Evolutionary conservation across 1,140 invertebrate genomes (phyloP).

Genomic region (Linepithema humile): DNA sequence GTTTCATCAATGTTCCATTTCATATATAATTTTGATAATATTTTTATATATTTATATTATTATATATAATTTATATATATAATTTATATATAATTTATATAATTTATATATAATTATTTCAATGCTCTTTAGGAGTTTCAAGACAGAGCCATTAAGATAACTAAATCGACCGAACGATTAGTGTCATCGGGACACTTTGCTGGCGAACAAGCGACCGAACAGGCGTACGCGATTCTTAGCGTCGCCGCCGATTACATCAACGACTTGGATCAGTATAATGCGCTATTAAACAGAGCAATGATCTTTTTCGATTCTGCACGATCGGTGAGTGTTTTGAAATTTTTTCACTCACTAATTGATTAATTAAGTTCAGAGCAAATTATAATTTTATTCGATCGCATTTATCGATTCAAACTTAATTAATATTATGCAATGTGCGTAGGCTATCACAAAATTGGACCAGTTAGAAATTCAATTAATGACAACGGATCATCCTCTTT

Average conservation of each 20-base stretch:
- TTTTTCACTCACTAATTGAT: not conserved
- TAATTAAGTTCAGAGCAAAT: not conserved
- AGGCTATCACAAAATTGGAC: conserved; percentile 91
- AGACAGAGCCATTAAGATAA: conserved; percentile 90
- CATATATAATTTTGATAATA: not conserved
- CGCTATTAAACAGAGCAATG: conserved; percentile 88
- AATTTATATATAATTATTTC: not conserved
- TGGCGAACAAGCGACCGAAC: conserved; percentile 88
- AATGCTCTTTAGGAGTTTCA: conserved; percentile 86
- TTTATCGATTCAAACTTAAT: conserved; percentile 7
- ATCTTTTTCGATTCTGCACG: conserved; percentile 91
- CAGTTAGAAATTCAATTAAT: conserved; percentile 91
- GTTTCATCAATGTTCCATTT: not conserved
- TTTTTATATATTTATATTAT: not conserved
- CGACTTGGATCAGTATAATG: conserved; percentile 89
- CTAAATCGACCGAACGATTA: conserved; percentile 91
- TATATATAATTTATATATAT: no score
- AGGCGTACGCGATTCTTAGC: conserved; percentile 90
- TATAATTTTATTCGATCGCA: not conserved
- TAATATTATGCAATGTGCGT: conserved; percentile 38
- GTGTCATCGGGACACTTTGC: conserved; percentile 89
- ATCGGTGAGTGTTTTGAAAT: conserved; percentile 84
- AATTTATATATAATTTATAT: no score
- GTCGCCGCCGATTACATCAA: conserved; percentile 90
- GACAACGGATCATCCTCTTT: conserved; percentile 87